A percentile compares a stretch with the other conserved stretches of the same genome.
Conservation (phyloP, 2,113 vertebrate species). For the Pygoscelis antarcticus region DNA sequence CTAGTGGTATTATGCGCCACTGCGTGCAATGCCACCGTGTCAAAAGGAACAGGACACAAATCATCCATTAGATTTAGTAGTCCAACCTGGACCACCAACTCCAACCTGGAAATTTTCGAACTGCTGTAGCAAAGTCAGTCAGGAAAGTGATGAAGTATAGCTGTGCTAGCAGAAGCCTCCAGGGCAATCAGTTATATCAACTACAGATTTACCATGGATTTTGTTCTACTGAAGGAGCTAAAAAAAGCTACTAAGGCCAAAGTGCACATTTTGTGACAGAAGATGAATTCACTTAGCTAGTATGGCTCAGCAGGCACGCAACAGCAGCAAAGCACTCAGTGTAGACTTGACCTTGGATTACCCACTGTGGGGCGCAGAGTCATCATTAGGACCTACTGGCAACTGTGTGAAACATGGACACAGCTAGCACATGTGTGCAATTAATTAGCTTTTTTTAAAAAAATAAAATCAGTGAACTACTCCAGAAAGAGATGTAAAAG, state of each 20-base stretch:
- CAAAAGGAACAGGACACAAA: not conserved
- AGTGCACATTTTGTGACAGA: not conserved
- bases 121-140: not conserved
- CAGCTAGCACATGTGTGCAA: accelerated
- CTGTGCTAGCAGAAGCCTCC: not conserved
- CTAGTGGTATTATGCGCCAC: not conserved
- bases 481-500: not conserved
- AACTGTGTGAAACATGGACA: not conserved
- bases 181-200: not conserved
- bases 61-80: not conserved
- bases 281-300: not conserved
- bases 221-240: not conserved
- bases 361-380: not conserved
- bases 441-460: not conserved
- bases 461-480: not conserved
- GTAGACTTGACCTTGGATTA: not conserved
- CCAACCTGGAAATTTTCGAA: not conserved
- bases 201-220: not conserved
- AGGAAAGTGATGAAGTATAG: not conserved
- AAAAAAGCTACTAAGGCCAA: not conserved
- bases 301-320: not conserved
- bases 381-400: not conserved
- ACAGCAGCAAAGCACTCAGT: not conserved
- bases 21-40: not conserved
- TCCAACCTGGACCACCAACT: not conserved